phyloP scores from a whole-genome alignment of 2,888 invertebrate species.

The Xanthostigma xanthostigma region DNA sequence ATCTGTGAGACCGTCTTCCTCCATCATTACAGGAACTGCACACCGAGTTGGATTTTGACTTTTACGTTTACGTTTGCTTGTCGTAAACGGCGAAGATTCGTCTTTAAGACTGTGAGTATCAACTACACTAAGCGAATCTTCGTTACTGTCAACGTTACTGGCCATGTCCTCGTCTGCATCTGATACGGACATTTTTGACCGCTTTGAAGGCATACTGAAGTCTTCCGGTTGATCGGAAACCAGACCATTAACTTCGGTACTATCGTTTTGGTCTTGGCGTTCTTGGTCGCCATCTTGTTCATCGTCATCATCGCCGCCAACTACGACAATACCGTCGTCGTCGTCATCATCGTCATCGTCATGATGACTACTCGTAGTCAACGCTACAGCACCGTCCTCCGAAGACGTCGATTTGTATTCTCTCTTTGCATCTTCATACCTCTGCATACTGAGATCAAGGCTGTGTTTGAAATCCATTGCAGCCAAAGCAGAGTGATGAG shows the following conservation, averaged over 20 bases:
- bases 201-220: constrained; percentile 50
- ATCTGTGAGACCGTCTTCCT: constrained; percentile 39
- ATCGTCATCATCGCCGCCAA: constrained; percentile 49
- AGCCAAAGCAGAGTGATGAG: constrained; percentile 36
- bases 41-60: constrained; percentile 76
- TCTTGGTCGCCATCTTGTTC: constrained; percentile 23
- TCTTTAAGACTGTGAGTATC: constrained; percentile 39
- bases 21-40: constrained; percentile 39
- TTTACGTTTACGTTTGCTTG: constrained; percentile 73
- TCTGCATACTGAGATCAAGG: constrained; percentile 38
- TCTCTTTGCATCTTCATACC: constrained; percentile 30
- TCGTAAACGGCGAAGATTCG: constrained; percentile 35
- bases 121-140: constrained; percentile 39
- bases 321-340: constrained; percentile 65
- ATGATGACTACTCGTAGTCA: constrained; percentile 18
- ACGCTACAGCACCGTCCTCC: constrained; percentile 15
- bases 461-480: constrained; percentile 49
- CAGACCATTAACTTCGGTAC: constrained; percentile 26
- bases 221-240: constrained; percentile 46
- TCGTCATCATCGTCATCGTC: constrained; percentile 52
- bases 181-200: constrained; percentile 37
- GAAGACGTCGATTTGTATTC: constrained; percentile 20
- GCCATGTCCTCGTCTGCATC: constrained; percentile 38
- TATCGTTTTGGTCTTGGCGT: constrained; percentile 20
- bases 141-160: constrained; percentile 49